Evolutionary conservation across 2,888 invertebrate species (phyloP).

Genomic region (Synergus umbraculus): DNA sequence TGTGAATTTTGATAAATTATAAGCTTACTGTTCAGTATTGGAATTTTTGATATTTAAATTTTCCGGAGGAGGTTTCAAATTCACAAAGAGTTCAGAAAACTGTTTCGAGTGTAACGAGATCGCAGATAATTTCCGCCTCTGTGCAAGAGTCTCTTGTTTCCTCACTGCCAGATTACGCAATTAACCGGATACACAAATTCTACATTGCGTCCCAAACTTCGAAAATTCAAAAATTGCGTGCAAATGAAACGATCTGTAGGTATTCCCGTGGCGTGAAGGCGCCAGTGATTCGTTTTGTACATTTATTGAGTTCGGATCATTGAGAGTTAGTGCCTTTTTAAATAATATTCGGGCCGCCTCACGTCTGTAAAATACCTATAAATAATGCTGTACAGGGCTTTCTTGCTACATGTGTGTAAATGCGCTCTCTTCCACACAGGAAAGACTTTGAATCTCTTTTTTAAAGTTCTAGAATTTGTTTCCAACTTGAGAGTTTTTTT

Average conservation of each 20-base stretch:
- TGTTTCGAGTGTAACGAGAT: conserved; percentile 9
- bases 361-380: conserved; percentile 56
- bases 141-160: conserved; percentile 3
- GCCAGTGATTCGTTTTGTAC: conserved; percentile 58
- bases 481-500: background rate
- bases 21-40: conserved; percentile 11
- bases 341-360: conserved; percentile 58
- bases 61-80: background rate
- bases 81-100: background rate
- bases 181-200: conserved; percentile 15
- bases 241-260: conserved; percentile 37
- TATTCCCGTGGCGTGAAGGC: conserved; percentile 40
- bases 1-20: conserved; percentile 11
- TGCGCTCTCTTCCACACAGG: background rate
- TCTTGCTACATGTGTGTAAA: conserved; percentile 49
- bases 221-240: conserved; percentile 14
- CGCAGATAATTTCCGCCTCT: conserved; percentile 3
- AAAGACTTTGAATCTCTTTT: conserved; percentile 1
- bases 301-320: conserved; percentile 59
- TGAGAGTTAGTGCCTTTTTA: conserved; percentile 69
- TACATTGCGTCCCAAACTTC: background rate
- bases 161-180: conserved; percentile 48
- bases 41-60: conserved; percentile 1
- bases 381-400: conserved; percentile 61
- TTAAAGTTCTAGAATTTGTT: background rate